These are phyloP conservation scores for Acanthisitta chloris DNA, from an alignment of 2,113 vertebrate species.

Conservation along the genomic window DNA sequence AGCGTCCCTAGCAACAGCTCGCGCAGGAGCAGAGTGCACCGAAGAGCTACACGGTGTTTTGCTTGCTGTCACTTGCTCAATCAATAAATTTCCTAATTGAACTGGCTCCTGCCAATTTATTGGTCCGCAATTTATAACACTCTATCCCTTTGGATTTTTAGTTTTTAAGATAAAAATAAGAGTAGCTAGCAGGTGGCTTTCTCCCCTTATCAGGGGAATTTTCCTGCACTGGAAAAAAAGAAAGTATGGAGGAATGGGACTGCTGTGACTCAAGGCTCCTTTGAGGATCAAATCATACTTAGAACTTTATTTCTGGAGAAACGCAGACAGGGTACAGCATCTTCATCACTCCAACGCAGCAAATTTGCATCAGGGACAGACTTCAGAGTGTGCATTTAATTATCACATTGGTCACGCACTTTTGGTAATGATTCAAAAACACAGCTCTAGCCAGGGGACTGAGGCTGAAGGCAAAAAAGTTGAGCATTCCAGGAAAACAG, in stretches of 20 bases:
- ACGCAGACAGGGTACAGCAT: neutral
- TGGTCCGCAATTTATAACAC: no score
- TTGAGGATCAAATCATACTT: neutral
- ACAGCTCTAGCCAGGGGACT: neutral
- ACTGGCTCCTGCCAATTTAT: no score
- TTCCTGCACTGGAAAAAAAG: neutral
- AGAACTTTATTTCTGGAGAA: neutral
- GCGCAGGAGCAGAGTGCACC: no score
- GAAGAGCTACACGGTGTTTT: no score
- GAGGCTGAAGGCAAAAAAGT: neutral
- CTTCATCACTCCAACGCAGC: neutral
- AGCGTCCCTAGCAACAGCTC: no score
- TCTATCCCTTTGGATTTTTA: neutral
- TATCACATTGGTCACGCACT: accelerated
- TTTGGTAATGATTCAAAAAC: neutral
- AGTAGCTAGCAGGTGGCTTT: neutral
- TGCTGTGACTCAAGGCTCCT: neutral
- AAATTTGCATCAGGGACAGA: neutral
- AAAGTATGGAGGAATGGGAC: neutral
- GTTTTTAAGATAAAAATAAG: neutral
- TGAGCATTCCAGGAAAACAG: neutral
- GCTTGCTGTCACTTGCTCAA: no score
- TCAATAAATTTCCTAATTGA: no score
- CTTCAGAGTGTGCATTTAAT: neutral
- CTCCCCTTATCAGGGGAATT: accelerated